Conservation (phyloP, 2,113 vertebrate genomes). For the Haemorhous mexicanus region DNA sequence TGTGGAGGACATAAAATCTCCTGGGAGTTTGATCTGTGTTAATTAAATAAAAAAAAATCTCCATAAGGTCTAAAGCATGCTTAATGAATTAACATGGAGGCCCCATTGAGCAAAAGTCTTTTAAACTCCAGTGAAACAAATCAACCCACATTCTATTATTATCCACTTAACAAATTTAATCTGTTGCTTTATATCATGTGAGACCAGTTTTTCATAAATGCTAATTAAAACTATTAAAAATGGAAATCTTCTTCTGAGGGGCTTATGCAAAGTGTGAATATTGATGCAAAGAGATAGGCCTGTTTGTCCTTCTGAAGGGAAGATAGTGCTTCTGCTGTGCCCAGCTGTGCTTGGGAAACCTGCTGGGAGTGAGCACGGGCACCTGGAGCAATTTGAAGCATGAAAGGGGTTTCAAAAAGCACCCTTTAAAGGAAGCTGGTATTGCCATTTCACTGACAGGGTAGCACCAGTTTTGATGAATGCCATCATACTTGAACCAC, state of each 20-base stretch:
- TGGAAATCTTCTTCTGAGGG: conserved; percentile 56
- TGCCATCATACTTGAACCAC: neutral
- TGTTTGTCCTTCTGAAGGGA: conserved; percentile 47
- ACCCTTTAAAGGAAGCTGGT: neutral
- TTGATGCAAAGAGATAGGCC: conserved; percentile 57
- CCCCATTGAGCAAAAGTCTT: conserved; percentile 63
- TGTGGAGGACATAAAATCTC: conserved; percentile 54
- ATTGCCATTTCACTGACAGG: neutral
- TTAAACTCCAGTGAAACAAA: conserved; percentile 69
- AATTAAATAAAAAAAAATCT: conserved; percentile 60
- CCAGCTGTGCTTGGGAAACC: neutral
- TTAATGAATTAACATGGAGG: conserved; percentile 70
- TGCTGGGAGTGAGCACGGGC: neutral
- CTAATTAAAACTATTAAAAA: conserved; percentile 71
- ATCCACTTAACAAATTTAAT: conserved; percentile 73
- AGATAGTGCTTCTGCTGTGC: neutral
- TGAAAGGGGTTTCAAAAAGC: neutral
- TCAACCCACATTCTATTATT: conserved; percentile 68
- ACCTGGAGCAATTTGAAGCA: neutral
- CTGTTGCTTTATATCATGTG: conserved; percentile 65
- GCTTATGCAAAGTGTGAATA: conserved; percentile 58
- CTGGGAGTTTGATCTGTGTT: conserved; percentile 61
- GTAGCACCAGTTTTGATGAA: neutral
- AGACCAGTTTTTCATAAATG: conserved; percentile 66
- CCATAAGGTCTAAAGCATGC: conserved; percentile 61